Base-by-base conservation (phyloP, 1,140 invertebrate genomes). In the Drosophila suzukii region DNA sequence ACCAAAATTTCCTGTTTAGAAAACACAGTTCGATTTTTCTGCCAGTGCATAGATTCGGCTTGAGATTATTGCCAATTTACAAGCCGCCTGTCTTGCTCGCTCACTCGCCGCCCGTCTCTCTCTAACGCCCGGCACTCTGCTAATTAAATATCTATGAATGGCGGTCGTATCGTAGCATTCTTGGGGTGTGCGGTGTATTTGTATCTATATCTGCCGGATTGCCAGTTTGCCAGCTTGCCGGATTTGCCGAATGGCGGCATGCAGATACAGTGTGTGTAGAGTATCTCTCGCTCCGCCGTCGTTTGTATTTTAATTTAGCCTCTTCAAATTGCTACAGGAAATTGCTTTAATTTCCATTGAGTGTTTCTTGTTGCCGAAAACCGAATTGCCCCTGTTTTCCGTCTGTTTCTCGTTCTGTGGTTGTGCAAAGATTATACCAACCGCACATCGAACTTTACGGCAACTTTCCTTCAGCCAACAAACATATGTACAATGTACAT, bases 141-240 rank as follows among this genome's bases (percentile, higher is more conserved):
- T 91, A 91, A 91, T 91, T 91, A 91, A 91, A 90, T 91, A 91
- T 91, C 89, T 91, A 91, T 89, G 89, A 91, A 90, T 91, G 89
- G 84, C 89, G 84, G 89, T 78, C 78, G 58, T 68, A 47, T 78
- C 78, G 58, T 68, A 47, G 68, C 65, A 77, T 62, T 61, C 39
- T 56, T 46, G 44, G 59, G 59, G 50, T 51, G 43, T 41, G 41
- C 41, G 46, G 46, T 50, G 27, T 55, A 38, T 39, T 34, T 66
- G 39, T 49, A 43, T 49, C 51, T 53, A n/a, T 70, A 34, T 61
- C 55, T 60, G 50, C 51, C 43, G 55, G 36, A 47, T 56, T 62
- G 12, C 43, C 49, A 27, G 27, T 27, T 27, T 27, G 24, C 24
- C 24, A 24, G 24, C n/a, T 24, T 60, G 50, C 47, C 43, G 55